Percentiles rank a stretch among this genome's conserved stretches.
Evolutionary conservation across 64 coral and sea anemone species (phyloP).

Genomic region (Anthopleura sola): DNA sequence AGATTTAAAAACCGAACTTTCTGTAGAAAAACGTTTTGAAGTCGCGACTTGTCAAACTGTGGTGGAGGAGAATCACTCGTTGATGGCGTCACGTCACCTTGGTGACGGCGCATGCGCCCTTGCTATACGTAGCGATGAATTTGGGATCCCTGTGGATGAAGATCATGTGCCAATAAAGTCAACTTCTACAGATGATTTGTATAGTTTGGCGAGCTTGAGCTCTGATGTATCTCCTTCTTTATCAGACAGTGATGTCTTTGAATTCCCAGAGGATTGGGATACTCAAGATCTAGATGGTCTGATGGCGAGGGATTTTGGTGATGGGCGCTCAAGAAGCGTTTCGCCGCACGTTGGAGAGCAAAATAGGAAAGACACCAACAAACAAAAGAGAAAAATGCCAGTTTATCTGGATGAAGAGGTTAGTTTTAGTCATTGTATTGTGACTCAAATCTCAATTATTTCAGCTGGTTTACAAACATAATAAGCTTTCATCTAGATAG

Average conservation of each 20-base stretch:
- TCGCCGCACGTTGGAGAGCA: constrained; percentile 54
- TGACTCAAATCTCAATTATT: too few relatives aligned
- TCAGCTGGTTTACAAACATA: background rate
- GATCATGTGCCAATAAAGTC: constrained; percentile 12
- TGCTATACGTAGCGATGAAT: background rate
- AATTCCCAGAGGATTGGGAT: background rate
- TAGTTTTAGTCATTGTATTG: background rate
- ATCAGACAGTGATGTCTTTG: constrained; percentile 7
- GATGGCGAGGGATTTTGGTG: constrained; percentile 40
- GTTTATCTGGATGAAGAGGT: constrained; percentile 71
- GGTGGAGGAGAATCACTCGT: background rate
- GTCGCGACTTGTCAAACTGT: background rate
- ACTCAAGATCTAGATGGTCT: constrained; percentile 56
- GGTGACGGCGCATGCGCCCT: constrained; percentile 1
- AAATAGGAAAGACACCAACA: background rate
- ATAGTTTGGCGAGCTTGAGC: constrained; percentile 21
- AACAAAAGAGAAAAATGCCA: background rate
- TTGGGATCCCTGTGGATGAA: background rate
- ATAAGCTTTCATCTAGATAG: background rate
- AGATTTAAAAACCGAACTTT: background rate
- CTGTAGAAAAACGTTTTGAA: background rate
- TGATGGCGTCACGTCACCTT: background rate
- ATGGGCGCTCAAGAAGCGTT: constrained; percentile 48
- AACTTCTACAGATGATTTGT: constrained; percentile 67
- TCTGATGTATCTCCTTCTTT: background rate